phyloP scores from a whole-genome alignment of 2,888 invertebrate genomes.

The Myopa testacea region DNA sequence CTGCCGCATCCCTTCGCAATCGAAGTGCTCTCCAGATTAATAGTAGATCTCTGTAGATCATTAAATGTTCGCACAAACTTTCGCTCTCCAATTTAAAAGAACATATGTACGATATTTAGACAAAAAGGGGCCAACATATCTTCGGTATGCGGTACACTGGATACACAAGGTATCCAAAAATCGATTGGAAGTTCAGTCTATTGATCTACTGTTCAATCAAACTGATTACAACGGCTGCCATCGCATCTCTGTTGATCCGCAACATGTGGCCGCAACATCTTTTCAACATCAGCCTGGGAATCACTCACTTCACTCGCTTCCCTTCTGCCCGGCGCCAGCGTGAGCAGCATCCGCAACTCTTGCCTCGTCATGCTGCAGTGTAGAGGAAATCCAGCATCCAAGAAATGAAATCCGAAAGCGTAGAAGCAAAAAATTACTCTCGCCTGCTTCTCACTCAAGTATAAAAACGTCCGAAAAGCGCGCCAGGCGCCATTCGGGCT shows the following conservation, averaged over 20 bases:
- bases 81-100: background rate
- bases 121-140: background rate
- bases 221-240: background rate
- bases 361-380: slow-evolving; percentile 26
- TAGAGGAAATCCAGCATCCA: slow-evolving; percentile 28
- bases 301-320: background rate
- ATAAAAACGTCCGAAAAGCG: slow-evolving; percentile 46
- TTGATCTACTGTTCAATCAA: background rate
- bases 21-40: slow-evolving; percentile 10
- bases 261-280: slow-evolving; percentile 23
- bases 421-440: slow-evolving; percentile 10
- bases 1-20: background rate
- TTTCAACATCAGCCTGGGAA: slow-evolving; percentile 9
- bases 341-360: background rate
- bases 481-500: slow-evolving; percentile 67
- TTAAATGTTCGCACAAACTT: slow-evolving; percentile 24
- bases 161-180: background rate
- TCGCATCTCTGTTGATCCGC: background rate
- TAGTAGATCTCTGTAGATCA: slow-evolving; percentile 46
- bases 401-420: slow-evolving; percentile 34
- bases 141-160: background rate
- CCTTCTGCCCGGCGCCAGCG: background rate
- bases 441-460: slow-evolving; percentile 27
- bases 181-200: background rate
- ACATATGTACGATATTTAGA: background rate